Evolutionary conservation across 2,888 invertebrate species (phyloP).

Genomic region (Acanthosepion pharaonis): DNA sequence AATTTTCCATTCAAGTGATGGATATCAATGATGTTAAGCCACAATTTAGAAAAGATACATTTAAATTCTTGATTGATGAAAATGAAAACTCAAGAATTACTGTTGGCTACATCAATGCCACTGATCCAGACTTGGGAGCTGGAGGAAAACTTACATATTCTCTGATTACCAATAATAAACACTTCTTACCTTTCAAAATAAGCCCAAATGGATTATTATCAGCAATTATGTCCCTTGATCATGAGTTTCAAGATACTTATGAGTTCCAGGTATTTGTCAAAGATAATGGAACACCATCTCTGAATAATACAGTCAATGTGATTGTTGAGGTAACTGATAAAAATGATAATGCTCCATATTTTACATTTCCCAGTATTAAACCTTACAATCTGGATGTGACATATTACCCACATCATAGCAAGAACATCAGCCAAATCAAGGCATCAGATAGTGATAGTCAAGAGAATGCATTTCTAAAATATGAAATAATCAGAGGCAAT

Average conservation of each 20-base stretch:
- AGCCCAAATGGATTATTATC: background rate
- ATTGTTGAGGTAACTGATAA: background rate
- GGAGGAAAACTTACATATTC: background rate
- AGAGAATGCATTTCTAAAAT: constrained; percentile 2
- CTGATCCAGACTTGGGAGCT: background rate
- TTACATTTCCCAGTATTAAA: background rate
- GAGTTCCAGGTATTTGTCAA: background rate
- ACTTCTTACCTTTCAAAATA: background rate
- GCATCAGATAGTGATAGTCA: background rate
- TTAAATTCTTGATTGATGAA: background rate
- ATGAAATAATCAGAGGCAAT: background rate
- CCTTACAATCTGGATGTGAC: background rate
- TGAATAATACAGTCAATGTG: background rate
- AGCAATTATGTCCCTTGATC: background rate
- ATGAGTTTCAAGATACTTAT: background rate
- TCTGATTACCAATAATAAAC: background rate
- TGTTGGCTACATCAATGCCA: background rate
- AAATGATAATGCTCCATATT: constrained; percentile 2
- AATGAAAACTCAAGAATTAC: background rate
- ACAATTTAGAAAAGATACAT: background rate
- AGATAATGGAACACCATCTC: background rate
- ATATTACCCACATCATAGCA: background rate
- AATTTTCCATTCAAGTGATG: background rate
- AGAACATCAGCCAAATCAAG: background rate
- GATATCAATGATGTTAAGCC: background rate